A percentile compares a stretch with the other conserved stretches of the same genome.
Conservation (phyloP, 2,888 invertebrate species). For the Machimus atricapillus region DNA sequence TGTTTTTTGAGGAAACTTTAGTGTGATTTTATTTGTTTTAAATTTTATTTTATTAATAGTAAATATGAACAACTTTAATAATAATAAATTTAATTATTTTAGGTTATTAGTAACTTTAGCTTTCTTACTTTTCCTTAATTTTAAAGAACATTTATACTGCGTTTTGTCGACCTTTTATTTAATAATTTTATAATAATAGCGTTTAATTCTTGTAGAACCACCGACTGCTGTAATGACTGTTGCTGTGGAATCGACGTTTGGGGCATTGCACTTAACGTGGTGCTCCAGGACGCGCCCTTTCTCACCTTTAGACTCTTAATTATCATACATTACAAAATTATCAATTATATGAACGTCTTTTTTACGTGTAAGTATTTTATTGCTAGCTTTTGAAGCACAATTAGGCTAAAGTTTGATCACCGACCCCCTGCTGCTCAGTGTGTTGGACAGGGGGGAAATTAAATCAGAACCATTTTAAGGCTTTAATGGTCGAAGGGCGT, state of each 20-base stretch:
- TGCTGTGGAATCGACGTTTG: slow-evolving; percentile 90
- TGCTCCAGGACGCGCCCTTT: slow-evolving; percentile 87
- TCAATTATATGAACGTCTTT: slow-evolving; percentile 95
- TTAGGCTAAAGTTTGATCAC: background rate
- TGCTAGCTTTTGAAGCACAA: background rate
- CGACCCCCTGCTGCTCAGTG: background rate
- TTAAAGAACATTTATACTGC: background rate
- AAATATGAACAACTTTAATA: too few species aligned
- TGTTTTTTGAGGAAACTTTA: too few species aligned
- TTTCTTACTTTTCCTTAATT: background rate
- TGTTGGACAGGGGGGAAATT: background rate
- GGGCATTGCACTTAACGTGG: slow-evolving; percentile 87
- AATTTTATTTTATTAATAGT: too few species aligned
- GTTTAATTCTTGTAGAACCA: slow-evolving; percentile 36
- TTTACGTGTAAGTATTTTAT: slow-evolving; percentile 82
- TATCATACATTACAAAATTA: slow-evolving; percentile 85
- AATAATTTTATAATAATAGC: background rate
- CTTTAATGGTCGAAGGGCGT: background rate
- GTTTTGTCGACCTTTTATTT: background rate
- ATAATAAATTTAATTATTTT: background rate
- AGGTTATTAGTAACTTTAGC: too few species aligned
- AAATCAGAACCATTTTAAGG: background rate
- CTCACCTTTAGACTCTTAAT: slow-evolving; percentile 84
- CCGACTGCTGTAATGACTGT: slow-evolving; percentile 66
- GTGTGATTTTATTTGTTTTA: too few species aligned